These are phyloP conservation scores for Alca torda DNA, from an alignment of 2,797 vertebrate species.

Conservation along the genomic window DNA sequence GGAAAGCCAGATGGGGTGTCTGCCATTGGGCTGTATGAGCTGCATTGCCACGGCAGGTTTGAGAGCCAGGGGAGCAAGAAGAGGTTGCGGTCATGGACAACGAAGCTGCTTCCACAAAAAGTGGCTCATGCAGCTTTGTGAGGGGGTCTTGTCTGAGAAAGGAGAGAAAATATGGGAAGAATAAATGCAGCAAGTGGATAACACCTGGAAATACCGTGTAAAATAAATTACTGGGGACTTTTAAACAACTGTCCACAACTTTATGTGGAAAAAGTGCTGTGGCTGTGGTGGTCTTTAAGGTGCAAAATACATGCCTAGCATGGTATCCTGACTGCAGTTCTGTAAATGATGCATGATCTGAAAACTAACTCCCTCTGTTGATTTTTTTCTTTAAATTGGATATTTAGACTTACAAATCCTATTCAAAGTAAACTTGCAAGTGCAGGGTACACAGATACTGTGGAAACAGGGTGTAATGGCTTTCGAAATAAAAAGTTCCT, in stretches of 20 bases:
- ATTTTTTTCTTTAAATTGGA: neutral
- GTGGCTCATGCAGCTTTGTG: neutral
- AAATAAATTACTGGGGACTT: neutral
- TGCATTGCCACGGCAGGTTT: neutral
- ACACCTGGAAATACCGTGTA: neutral
- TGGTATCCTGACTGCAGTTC: neutral
- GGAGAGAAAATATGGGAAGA: neutral
- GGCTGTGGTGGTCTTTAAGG: neutral
- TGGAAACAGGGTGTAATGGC: neutral
- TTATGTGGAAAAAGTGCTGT: neutral
- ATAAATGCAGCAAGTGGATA: neutral
- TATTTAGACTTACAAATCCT: neutral
- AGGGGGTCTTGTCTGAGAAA: neutral
- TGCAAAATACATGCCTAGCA: neutral
- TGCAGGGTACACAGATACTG: neutral
- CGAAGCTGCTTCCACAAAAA: neutral
- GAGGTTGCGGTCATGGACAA: neutral
- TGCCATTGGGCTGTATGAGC: neutral
- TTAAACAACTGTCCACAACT: neutral
- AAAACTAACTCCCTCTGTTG: neutral
- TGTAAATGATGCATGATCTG: neutral
- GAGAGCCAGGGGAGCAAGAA: neutral
- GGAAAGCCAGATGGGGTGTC: neutral
- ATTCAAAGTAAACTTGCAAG: neutral
- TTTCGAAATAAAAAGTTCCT: neutral